Evolutionary conservation across 2,113 vertebrate species (phyloP).

Genomic region (Tupaia chinensis): DNA sequence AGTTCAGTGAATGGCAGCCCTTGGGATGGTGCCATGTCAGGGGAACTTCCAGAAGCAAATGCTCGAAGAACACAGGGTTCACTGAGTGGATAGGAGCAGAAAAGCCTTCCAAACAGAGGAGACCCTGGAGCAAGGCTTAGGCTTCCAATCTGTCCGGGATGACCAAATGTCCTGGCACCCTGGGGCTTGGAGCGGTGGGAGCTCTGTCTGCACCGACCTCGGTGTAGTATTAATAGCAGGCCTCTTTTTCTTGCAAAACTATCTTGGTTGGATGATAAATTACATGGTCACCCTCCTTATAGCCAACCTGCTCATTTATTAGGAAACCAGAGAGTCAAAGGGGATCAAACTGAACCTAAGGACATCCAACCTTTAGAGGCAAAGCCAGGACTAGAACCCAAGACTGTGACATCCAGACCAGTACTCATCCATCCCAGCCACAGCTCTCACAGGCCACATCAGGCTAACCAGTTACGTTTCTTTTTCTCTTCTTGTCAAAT

Average conservation of each 20-base stretch:
- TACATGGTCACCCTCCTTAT: background rate
- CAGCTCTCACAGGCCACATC: background rate
- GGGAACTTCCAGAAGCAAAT: background rate
- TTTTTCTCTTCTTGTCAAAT: conserved; percentile 52
- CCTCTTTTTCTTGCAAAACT: background rate
- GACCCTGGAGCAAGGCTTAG: background rate
- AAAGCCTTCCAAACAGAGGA: background rate
- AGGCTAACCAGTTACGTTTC: background rate
- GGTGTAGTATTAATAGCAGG: too few species aligned
- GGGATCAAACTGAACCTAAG: too few species aligned
- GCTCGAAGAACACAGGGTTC: background rate
- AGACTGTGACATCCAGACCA: background rate
- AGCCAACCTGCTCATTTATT: background rate
- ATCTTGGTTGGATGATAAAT: background rate
- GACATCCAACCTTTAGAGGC: background rate
- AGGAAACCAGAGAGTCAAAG: background rate
- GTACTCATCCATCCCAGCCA: background rate
- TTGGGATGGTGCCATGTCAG: background rate
- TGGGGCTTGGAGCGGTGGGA: background rate
- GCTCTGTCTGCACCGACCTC: background rate
- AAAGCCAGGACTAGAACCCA: background rate
- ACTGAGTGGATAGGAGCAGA: background rate
- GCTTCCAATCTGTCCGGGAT: background rate
- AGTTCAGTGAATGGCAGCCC: background rate
- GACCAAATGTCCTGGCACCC: background rate